phyloP scores from a whole-genome alignment of 2,888 invertebrate genomes.

The Troilus luridus region DNA sequence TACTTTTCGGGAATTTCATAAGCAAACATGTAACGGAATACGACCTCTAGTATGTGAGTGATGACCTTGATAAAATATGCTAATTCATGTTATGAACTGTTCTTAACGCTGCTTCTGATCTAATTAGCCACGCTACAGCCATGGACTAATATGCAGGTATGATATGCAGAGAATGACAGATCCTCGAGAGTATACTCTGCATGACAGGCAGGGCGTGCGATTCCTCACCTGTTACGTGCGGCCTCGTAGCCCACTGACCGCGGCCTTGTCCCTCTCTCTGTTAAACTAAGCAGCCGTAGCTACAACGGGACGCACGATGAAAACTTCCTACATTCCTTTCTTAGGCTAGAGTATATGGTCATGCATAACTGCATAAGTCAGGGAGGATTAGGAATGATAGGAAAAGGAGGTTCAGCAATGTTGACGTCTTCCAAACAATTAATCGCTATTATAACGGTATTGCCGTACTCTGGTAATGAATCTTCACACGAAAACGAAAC shows the following conservation, averaged over 20 bases:
- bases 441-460: not conserved
- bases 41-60: not conserved
- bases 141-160: not conserved
- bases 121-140: not conserved
- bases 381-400: not conserved
- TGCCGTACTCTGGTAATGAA: not conserved
- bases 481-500: no score
- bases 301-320: not conserved
- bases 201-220: not conserved
- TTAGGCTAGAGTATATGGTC: not conserved
- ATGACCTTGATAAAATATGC: not conserved
- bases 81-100: not conserved
- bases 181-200: not conserved
- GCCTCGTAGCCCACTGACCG: conserved; percentile 12
- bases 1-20: no score
- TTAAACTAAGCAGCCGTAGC: not conserved
- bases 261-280: not conserved
- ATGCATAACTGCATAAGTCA: not conserved
- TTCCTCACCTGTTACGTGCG: not conserved
- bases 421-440: not conserved
- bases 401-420: not conserved
- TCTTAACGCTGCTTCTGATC: not conserved
- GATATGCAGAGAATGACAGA: not conserved
- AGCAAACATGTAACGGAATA: no score
- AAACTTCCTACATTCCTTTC: not conserved